phyloP scores from a whole-genome alignment of 2,113 vertebrate species.

The Talpa occidentalis region DNA sequence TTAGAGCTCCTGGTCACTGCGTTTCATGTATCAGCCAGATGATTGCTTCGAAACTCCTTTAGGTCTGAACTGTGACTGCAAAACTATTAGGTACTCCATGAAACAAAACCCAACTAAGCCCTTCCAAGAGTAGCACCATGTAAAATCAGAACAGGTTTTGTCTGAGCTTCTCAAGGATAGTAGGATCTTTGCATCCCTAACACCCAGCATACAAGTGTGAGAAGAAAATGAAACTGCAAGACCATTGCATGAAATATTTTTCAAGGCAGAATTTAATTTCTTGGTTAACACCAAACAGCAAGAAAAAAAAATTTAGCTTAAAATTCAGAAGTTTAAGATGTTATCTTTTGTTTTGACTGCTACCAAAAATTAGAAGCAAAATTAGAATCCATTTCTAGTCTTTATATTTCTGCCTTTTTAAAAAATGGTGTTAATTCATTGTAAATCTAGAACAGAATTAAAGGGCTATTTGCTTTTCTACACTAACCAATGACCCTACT shows the following conservation, averaged over 20 bases:
- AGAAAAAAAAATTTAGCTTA: background rate
- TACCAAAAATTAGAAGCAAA: constrained; percentile 26
- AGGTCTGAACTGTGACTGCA: background rate
- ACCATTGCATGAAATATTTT: background rate
- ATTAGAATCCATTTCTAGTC: background rate
- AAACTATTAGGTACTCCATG: background rate
- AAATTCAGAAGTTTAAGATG: background rate
- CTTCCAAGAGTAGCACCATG: background rate
- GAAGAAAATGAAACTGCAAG: background rate
- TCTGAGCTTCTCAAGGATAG: background rate
- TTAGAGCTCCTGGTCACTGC: no score
- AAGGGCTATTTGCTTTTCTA: background rate
- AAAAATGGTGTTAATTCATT: background rate
- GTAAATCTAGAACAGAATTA: background rate
- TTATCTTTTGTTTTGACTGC: constrained; percentile 17
- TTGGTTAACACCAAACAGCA: constrained; percentile 26
- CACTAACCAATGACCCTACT: background rate
- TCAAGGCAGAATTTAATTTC: constrained; percentile 29
- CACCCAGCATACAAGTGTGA: background rate
- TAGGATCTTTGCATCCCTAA: no score
- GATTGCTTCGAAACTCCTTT: background rate
- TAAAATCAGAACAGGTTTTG: background rate
- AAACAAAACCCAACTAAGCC: background rate
- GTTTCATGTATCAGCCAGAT: background rate
- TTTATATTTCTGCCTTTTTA: background rate